phyloP scores from a whole-genome alignment of 2,888 invertebrate species.

The Agelastica alni region DNA sequence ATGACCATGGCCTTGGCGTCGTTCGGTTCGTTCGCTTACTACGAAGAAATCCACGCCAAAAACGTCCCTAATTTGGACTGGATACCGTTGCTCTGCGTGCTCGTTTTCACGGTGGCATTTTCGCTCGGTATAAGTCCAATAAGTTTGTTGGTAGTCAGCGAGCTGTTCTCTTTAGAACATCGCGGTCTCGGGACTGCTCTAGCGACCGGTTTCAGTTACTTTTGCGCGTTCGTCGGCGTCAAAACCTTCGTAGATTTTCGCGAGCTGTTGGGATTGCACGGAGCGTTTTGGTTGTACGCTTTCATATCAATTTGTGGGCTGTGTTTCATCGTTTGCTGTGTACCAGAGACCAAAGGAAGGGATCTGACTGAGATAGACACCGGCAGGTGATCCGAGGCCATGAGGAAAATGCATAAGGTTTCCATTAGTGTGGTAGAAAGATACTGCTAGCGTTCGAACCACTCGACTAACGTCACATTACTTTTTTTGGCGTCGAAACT shows the following conservation, averaged over 20 bases:
- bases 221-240: slow-evolving; percentile 84
- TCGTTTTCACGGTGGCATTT: slow-evolving; percentile 83
- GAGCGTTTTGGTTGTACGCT: slow-evolving; percentile 88
- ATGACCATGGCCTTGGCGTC: slow-evolving; percentile 87
- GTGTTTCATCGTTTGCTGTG: slow-evolving; percentile 82
- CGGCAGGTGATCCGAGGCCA: slow-evolving; percentile 49
- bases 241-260: slow-evolving; percentile 86
- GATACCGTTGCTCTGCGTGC: slow-evolving; percentile 81
- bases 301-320: slow-evolving; percentile 79
- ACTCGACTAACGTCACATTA: no score
- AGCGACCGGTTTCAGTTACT: slow-evolving; percentile 84
- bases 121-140: slow-evolving; percentile 88
- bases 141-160: slow-evolving; percentile 82
- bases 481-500: no score
- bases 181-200: slow-evolving; percentile 86
- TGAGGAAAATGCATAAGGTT: slow-evolving; percentile 41
- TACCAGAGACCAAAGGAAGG: slow-evolving; percentile 90
- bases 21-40: slow-evolving; percentile 83
- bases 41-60: slow-evolving; percentile 67
- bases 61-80: slow-evolving; percentile 68
- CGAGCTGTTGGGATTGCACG: slow-evolving; percentile 73
- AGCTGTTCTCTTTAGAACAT: slow-evolving; percentile 81
- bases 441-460: slow-evolving; percentile 41
- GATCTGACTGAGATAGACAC: slow-evolving; percentile 88
- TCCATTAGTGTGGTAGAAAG: slow-evolving; percentile 49